Percentiles rank a stretch among this genome's conserved stretches.
Evolutionary conservation across 2,113 vertebrate species (phyloP).

Genomic region (Columba janthina): DNA sequence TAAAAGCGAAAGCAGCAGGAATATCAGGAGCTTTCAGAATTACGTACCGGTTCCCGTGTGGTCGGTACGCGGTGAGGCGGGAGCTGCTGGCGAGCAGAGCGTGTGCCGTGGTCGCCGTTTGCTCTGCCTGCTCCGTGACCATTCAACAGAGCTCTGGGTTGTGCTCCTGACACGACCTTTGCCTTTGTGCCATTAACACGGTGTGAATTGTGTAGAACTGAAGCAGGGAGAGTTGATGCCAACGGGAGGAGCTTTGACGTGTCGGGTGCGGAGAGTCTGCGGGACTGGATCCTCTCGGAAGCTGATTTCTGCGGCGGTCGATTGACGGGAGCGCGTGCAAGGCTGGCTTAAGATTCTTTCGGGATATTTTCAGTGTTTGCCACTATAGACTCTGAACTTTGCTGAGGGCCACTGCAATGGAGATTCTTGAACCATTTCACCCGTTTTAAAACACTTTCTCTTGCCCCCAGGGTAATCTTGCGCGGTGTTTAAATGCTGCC

Average conservation of each 20-base stretch:
- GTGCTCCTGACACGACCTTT: neutral
- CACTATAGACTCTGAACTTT: neutral
- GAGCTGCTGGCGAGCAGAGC: neutral
- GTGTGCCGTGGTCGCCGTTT: neutral
- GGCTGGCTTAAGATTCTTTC: neutral
- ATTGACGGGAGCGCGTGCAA: neutral
- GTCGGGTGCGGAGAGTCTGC: neutral
- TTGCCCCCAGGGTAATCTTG: neutral
- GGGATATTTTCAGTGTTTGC: neutral
- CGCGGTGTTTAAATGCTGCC: neutral
- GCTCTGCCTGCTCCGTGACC: fast-evolving
- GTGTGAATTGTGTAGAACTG: neutral
- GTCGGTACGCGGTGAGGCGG: too few species aligned
- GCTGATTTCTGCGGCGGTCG: neutral
- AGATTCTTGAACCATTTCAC: neutral
- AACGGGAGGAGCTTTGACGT: neutral
- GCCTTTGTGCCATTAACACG: neutral
- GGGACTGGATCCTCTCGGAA: neutral
- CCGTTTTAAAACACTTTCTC: neutral
- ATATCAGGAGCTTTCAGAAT: neutral
- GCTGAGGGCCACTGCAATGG: neutral
- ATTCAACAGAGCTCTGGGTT: neutral
- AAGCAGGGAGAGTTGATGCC: neutral
- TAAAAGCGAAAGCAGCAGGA: neutral
- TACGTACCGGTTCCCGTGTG: neutral